Base-by-base conservation (phyloP, 2,113 vertebrate species). In the Anhinga rufa region DNA sequence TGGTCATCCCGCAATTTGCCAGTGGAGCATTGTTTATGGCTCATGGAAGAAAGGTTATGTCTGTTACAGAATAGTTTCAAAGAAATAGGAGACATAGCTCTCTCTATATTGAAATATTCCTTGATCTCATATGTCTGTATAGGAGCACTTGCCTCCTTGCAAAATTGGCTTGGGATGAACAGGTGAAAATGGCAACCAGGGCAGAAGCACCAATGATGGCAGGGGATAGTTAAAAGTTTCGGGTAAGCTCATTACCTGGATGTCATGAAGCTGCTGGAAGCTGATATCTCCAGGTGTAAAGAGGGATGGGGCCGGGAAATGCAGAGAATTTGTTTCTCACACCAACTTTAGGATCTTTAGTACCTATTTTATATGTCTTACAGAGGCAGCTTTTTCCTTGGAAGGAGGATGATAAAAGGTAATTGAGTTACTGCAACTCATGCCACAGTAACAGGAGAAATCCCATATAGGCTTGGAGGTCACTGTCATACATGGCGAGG, bases 261-360 rank as follows among this genome's bases (percentile, higher is more conserved):
- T 36, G 34, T 3, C 26, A 49, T 3, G 44, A 48, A 69, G 28
- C 4, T 69, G 14, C 20, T 82, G 31, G 57, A 87, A 66, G 4
- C 1, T 0, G 0, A 1, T 25, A 62, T 19, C 17, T 44, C 32
- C 11, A 29, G 7, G 14, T 24, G 1, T 40, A 16, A 16, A 14
- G 20, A 82, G 6, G 17, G 6, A 10, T 62, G 38, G 44, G 80
- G 31, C 8, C 72, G n/a, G 31, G 10, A 49, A 69, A 48, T 52
- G 9, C 10, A 58, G 36, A 48, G 32, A 65, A 52, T 8, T 82
- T 32, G 26, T 49, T 72, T 77, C 48, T 83, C 18, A 34, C n/a
- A 36, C 10, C 10, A 69, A 7, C 13, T 78, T 55, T 10, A 60
- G 28, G 22, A 60, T 18, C 8, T 85, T 21, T 12, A 75, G 44